phyloP scores from a whole-genome alignment of 2,888 invertebrate genomes.

The Drosophila greeni region DNA sequence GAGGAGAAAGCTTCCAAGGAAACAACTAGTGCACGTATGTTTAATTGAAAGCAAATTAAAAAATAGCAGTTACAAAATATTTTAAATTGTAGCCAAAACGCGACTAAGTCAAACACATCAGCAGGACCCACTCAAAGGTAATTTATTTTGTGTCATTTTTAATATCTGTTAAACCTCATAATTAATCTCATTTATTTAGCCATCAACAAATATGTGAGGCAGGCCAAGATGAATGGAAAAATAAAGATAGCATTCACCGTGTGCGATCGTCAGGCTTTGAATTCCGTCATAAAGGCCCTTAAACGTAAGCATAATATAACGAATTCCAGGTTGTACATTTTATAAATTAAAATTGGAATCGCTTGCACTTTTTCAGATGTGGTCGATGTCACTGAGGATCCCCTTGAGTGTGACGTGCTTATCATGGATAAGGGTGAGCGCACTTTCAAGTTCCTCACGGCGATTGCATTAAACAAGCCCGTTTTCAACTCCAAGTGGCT shows the following conservation, averaged over 20 bases:
- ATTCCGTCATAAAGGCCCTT: slow-evolving; percentile 24
- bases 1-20: neutral
- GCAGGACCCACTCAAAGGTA: slow-evolving; percentile 17
- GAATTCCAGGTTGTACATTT: fast-evolving
- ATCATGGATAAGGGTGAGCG: slow-evolving; percentile 66
- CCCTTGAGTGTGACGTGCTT: slow-evolving; percentile 48
- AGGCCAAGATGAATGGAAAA: slow-evolving; percentile 42
- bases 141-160: neutral
- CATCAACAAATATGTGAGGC: slow-evolving; percentile 46
- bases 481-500: slow-evolving; percentile 49
- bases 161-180: neutral
- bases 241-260: slow-evolving; percentile 48
- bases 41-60: neutral
- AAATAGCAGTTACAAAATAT: neutral
- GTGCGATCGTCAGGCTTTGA: slow-evolving; percentile 44
- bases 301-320: slow-evolving; percentile 13
- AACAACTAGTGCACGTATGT: neutral
- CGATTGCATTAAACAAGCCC: slow-evolving; percentile 51
- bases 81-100: neutral
- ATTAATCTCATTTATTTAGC: neutral
- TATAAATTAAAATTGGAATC: neutral
- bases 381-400: slow-evolving; percentile 46
- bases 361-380: slow-evolving; percentile 22
- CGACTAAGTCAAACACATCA: neutral
- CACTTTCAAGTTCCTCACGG: slow-evolving; percentile 57